A percentile compares a stretch with the other conserved stretches of the same genome.
Conservation (phyloP, 1,140 invertebrate genomes). For the Oryctes rhinoceros region DNA sequence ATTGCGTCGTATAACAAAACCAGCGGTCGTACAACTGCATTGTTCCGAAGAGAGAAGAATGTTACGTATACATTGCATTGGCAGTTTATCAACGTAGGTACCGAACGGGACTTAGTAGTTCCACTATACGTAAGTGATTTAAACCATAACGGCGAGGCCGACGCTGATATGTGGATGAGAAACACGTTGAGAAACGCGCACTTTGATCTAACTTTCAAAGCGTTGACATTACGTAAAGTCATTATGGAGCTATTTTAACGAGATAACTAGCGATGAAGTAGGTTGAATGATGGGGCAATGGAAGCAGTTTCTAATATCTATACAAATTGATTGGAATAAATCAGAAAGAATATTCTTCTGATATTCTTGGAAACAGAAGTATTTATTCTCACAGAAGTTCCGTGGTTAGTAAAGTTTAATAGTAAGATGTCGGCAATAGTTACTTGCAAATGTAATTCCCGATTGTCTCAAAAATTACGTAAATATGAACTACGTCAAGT, state of each 20-base stretch:
- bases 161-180: background rate
- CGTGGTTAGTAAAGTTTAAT: no score
- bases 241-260: conserved; percentile 8
- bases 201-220: background rate
- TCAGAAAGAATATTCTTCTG: no score
- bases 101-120: background rate
- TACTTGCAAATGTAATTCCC: no score
- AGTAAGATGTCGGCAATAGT: no score
- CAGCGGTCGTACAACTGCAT: conserved; percentile 27
- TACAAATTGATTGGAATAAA: no score
- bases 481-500: no score
- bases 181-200: background rate
- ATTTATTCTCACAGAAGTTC: no score
- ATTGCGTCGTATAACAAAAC: conserved; percentile 33
- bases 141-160: background rate
- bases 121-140: background rate
- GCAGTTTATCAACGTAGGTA: conserved; percentile 17
- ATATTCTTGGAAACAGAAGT: no score
- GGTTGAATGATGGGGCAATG: background rate
- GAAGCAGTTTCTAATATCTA: background rate
- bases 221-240: background rate
- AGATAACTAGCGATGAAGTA: background rate
- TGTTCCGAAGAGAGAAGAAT: conserved; percentile 30
- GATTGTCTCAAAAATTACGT: no score
- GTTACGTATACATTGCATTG: background rate